These are phyloP conservation scores for Rana temporaria DNA, from an alignment of 2,113 vertebrate species.

Conservation along the genomic window DNA sequence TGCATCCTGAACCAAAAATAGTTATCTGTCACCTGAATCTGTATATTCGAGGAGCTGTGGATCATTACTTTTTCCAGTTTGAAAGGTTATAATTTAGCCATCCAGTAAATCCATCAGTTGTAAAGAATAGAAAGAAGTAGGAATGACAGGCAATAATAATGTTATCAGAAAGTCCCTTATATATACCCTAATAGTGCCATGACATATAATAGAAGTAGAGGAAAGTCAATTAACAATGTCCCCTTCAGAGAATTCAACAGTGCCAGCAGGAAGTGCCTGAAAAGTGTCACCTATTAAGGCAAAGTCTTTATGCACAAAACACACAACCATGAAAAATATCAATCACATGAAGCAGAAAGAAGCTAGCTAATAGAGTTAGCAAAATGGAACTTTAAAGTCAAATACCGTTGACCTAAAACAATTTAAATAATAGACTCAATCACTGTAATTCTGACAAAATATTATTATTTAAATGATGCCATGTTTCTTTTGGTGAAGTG, in stretches of 20 bases:
- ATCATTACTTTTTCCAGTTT: slow-evolving; percentile 57
- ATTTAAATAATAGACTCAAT: slow-evolving; percentile 25
- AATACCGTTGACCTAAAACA: slow-evolving; percentile 23
- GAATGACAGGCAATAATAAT: slow-evolving; percentile 59
- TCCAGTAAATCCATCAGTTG: slow-evolving; percentile 57
- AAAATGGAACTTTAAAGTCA: slow-evolving; percentile 40
- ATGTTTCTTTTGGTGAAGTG: slow-evolving; percentile 20
- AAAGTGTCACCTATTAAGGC: slow-evolving; percentile 56
- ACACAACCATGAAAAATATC: slow-evolving; percentile 54
- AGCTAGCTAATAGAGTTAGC: slow-evolving; percentile 33
- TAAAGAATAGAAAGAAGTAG: slow-evolving; percentile 55
- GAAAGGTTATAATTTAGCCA: slow-evolving; percentile 59
- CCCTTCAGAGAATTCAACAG: slow-evolving; percentile 57
- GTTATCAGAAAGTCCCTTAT: slow-evolving; percentile 58
- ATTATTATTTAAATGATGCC: slow-evolving; percentile 17
- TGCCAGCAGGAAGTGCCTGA: slow-evolving; percentile 53
- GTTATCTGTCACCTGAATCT: slow-evolving; percentile 56
- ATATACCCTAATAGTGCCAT: slow-evolving; percentile 58
- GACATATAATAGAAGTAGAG: slow-evolving; percentile 56
- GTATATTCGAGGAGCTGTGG: slow-evolving; percentile 53
- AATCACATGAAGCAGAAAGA: slow-evolving; percentile 54
- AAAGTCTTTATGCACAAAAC: slow-evolving; percentile 54
- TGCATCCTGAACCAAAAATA: slow-evolving; percentile 54
- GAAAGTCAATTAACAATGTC: slow-evolving; percentile 58
- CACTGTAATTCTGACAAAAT: slow-evolving; percentile 33